Percentiles rank a stretch among this genome's conserved stretches.
These are phyloP conservation scores for Drosophila mimica DNA, from an alignment of 2,888 invertebrate species.

Conservation along the genomic window DNA sequence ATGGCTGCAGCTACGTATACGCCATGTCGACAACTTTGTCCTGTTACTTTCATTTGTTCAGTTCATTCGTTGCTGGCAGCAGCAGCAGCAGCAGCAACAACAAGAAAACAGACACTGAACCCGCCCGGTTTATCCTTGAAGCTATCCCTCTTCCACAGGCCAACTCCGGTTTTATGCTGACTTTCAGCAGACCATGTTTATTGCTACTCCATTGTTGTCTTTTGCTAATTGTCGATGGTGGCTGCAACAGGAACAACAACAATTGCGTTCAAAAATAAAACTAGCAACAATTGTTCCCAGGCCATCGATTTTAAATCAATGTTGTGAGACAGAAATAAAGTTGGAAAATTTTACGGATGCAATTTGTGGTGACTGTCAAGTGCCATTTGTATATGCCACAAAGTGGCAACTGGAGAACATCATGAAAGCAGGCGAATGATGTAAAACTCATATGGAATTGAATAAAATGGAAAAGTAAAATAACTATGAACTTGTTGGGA, in stretches of 20 bases:
- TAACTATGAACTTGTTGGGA: not conserved
- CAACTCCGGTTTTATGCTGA: constrained; percentile 2
- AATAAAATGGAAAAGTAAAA: constrained; percentile 10
- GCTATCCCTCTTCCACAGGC: not conserved
- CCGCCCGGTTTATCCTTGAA: constrained; percentile 18
- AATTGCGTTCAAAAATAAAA: constrained; percentile 1
- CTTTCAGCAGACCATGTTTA: constrained; percentile 40
- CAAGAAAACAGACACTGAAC: constrained; percentile 5
- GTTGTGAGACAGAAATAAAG: constrained; percentile 42
- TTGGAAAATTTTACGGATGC: constrained; percentile 45
- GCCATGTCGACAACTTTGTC: constrained; percentile 65
- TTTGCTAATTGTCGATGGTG: constrained; percentile 62
- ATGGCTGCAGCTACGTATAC: constrained; percentile 27
- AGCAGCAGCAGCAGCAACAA: constrained; percentile 8
- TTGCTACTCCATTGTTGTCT: constrained; percentile 55
- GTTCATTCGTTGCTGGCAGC: constrained; percentile 56
- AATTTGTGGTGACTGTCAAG: constrained; percentile 39
- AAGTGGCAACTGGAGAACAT: not conserved
- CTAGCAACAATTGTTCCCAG: constrained; percentile 47
- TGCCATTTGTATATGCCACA: constrained; percentile 17
- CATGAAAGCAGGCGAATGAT: not conserved
- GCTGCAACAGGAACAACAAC: constrained; percentile 29
- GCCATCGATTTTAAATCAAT: constrained; percentile 61
- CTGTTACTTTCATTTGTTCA: constrained; percentile 64
- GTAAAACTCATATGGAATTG: constrained; percentile 8